Evolutionary conservation across 2,797 vertebrate genomes (phyloP).

Genomic region (Liparis tanakae): DNA sequence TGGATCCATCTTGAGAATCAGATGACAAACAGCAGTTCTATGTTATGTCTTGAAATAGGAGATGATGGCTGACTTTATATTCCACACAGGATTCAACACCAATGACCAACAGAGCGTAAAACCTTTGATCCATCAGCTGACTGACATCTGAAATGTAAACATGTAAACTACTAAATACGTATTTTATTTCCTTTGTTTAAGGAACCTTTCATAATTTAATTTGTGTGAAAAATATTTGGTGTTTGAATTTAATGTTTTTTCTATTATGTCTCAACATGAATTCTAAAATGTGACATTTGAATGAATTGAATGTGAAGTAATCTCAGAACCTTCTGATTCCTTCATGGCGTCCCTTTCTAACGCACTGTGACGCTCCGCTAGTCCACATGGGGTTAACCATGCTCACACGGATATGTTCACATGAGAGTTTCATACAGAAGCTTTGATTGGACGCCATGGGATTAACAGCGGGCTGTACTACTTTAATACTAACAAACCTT

Average conservation of each 20-base stretch:
- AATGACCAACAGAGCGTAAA: constrained; percentile 23
- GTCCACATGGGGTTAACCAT: neutral
- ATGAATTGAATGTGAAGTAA: neutral
- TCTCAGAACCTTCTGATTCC: neutral
- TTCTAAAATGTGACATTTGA: neutral
- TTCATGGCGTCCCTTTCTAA: no score
- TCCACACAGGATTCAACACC: constrained; percentile 54
- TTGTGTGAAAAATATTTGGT: constrained; percentile 17
- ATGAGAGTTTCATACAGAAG: neutral
- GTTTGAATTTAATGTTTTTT: constrained; percentile 23
- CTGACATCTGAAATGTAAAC: constrained; percentile 22
- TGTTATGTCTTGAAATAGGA: neutral
- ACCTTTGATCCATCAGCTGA: constrained; percentile 40
- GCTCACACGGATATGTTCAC: neutral
- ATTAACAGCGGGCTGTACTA: neutral
- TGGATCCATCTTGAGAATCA: neutral
- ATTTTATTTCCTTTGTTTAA: neutral
- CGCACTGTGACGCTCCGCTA: neutral
- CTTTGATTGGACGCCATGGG: neutral
- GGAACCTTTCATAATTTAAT: neutral
- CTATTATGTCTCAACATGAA: constrained; percentile 9
- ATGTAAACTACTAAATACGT: constrained; percentile 5
- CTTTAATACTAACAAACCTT: constrained; percentile 6
- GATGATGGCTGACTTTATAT: constrained; percentile 6
- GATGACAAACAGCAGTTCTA: neutral